These are phyloP conservation scores for Steinernema carpocapsae DNA, from an alignment of 2,888 invertebrate species.

Conservation along the genomic window DNA sequence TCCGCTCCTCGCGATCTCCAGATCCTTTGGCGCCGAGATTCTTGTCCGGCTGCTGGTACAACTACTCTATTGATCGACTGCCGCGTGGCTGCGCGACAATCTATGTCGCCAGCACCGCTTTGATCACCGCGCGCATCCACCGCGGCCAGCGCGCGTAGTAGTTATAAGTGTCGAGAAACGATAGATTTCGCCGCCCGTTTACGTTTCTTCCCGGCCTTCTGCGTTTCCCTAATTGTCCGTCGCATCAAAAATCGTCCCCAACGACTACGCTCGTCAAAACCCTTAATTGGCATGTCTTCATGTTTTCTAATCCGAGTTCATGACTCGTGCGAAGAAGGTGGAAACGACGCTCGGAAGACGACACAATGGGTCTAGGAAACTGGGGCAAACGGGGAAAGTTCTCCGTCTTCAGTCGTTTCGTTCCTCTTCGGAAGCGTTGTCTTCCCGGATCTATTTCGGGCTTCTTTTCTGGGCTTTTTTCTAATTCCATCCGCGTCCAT, in stretches of 20 bases:
- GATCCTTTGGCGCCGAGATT: conserved; percentile 21
- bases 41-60: conserved; percentile 22
- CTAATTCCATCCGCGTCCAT: too few species aligned
- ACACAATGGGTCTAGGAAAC: neutral
- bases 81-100: conserved; percentile 35
- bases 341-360: neutral
- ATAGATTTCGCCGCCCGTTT: neutral
- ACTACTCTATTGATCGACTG: conserved; percentile 27
- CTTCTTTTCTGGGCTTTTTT: too few species aligned
- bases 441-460: too few species aligned
- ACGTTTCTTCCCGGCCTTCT: neutral
- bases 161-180: conserved; percentile 26
- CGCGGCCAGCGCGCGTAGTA: neutral
- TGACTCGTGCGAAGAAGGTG: conserved; percentile 1
- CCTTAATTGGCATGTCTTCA: conserved; percentile 7
- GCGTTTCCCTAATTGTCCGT: neutral
- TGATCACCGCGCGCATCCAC: conserved; percentile 15
- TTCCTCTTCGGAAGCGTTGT: neutral
- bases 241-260: neutral
- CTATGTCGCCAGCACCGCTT: conserved; percentile 30
- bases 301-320: conserved; percentile 1
- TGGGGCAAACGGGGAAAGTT: conserved; percentile 29
- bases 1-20: neutral
- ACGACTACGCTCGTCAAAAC: neutral
- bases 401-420: conserved; percentile 2